Conservation (phyloP, 2,888 invertebrate genomes). For the Tetragonula carbonaria region DNA sequence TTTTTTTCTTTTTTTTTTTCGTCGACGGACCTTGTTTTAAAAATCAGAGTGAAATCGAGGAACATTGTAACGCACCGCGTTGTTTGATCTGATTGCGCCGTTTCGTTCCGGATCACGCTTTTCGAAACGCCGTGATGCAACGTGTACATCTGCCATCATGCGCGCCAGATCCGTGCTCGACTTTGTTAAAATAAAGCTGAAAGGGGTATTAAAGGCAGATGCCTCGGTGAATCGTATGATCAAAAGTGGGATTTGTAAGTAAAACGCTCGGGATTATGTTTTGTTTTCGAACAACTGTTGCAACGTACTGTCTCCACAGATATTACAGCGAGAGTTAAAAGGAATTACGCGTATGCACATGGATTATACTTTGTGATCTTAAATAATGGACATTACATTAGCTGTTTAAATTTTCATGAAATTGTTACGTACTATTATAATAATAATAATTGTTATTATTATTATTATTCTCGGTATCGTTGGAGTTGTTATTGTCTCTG, state of each 20-base stretch:
- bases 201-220: slow-evolving; percentile 4
- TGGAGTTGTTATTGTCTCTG: too few species aligned
- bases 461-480: too few species aligned
- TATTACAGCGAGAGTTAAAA: background rate
- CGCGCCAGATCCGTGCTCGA: background rate
- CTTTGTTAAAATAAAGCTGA: background rate
- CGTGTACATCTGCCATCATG: background rate
- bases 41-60: background rate
- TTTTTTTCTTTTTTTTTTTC: too few species aligned
- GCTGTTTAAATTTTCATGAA: too few species aligned
- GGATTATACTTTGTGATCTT: too few species aligned
- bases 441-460: too few species aligned
- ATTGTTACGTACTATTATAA: too few species aligned
- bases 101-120: slow-evolving; percentile 1
- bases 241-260: background rate
- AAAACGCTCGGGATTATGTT: background rate
- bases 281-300: background rate
- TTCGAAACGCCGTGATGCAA: background rate
- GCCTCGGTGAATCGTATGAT: background rate
- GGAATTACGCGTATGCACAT: too few species aligned
- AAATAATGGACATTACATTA: too few species aligned
- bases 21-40: too few species aligned
- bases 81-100: background rate
- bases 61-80: background rate
- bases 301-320: background rate